Evolutionary conservation across 1,140 invertebrate species (phyloP).

Genomic region (Bilobella aurantiaca): DNA sequence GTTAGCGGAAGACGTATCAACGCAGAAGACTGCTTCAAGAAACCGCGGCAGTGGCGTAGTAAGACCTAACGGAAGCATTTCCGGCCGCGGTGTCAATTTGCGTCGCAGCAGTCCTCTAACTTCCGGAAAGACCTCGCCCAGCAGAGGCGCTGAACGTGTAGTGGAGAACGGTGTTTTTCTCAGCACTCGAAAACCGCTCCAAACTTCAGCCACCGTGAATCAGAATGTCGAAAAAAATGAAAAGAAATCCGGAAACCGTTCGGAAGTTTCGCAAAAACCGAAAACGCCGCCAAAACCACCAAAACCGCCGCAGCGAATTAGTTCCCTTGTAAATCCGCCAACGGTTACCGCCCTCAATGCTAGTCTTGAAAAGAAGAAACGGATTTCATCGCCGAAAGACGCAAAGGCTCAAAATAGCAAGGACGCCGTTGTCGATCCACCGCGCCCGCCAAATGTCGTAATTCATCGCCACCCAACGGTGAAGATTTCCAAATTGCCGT

Average conservation of each 20-base stretch:
- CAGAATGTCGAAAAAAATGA: constrained; percentile 1
- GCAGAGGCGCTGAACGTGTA: no score
- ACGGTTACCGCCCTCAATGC: neutral
- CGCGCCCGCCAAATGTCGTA: constrained; percentile 10
- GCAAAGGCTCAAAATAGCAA: neutral
- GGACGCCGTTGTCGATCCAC: constrained; percentile 6
- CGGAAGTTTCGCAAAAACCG: neutral
- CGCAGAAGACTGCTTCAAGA: no score
- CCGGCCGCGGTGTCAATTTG: no score
- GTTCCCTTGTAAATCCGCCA: constrained; percentile 17
- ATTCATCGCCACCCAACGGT: constrained; percentile 28
- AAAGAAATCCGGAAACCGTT: neutral
- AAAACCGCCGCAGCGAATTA: constrained; percentile 27
- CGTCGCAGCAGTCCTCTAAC: no score
- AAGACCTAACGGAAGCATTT: no score
- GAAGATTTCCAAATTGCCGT: constrained; percentile 31
- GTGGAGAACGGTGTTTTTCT: neutral
- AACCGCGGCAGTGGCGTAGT: no score
- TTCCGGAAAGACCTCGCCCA: no score
- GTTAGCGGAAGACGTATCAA: no score
- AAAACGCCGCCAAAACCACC: constrained; percentile 29
- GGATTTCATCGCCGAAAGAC: neutral
- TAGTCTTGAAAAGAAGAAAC: constrained; percentile 12
- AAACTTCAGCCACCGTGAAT: neutral
- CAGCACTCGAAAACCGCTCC: constrained; percentile 7